Percentiles rank a stretch among this genome's conserved stretches.
Evolutionary conservation across 2,113 vertebrate genomes (phyloP).

Genomic region (Ptilonorhynchus violaceus): DNA sequence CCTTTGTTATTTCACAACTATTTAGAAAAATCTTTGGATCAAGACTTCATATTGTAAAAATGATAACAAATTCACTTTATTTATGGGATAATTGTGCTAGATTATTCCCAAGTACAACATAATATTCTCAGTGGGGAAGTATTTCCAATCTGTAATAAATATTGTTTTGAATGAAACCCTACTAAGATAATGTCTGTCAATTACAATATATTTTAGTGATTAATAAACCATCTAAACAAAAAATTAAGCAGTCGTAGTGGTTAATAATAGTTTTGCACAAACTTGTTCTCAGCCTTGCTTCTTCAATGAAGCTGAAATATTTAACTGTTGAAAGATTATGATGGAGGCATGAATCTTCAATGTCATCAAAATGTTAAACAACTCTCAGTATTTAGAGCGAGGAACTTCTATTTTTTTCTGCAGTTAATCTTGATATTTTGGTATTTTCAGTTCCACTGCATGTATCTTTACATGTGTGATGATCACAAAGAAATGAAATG

Average conservation of each 20-base stretch:
- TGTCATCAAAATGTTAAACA: slow-evolving; percentile 7
- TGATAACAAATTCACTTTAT: not conserved
- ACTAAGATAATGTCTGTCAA: not conserved
- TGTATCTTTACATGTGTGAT: not conserved
- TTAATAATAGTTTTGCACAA: slow-evolving; percentile 1
- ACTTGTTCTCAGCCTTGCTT: not conserved
- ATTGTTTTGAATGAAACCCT: not conserved
- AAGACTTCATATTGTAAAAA: not conserved
- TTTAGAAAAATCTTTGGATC: not conserved
- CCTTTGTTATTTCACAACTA: not conserved
- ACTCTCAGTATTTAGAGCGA: not conserved
- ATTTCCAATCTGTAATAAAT: slow-evolving; percentile 3
- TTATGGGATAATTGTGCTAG: not conserved
- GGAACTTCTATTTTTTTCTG: not conserved
- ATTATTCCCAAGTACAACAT: not conserved
- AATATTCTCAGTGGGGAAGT: not conserved
- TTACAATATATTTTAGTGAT: not conserved
- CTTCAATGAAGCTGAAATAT: slow-evolving; percentile 27
- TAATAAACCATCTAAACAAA: not conserved
- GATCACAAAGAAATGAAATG: not conserved
- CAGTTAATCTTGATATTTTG: not conserved
- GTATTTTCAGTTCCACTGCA: not conserved
- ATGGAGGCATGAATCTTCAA: not conserved
- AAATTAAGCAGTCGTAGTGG: not conserved
- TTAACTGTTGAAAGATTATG: not conserved